Conservation (phyloP, 2,113 vertebrate species). For the Opisthocomus hoazin region DNA sequence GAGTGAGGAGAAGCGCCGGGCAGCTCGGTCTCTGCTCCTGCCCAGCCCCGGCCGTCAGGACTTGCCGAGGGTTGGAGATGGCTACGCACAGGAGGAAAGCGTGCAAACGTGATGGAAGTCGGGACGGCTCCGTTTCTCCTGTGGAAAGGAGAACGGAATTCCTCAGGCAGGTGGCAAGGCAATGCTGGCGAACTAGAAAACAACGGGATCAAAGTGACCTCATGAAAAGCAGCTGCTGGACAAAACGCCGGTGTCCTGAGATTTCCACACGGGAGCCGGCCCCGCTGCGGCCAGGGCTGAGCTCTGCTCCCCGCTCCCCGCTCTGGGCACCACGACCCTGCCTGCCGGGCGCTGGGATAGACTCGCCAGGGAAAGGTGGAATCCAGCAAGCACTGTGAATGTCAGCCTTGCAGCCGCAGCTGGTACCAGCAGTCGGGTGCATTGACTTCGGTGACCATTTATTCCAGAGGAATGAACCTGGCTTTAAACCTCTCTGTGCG, state of each 20-base stretch:
- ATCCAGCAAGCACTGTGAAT: neutral
- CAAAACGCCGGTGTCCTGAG: neutral
- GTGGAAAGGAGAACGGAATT: slow-evolving; percentile 48
- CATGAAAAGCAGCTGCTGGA: neutral
- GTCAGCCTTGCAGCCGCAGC: neutral
- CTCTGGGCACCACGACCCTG: no score
- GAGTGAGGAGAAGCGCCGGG: neutral
- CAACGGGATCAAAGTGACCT: neutral
- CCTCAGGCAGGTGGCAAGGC: slow-evolving; percentile 44
- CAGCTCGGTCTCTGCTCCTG: neutral
- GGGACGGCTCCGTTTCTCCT: slow-evolving; percentile 11
- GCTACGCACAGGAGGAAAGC: neutral
- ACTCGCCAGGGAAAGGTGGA: neutral
- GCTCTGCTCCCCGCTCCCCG: neutral
- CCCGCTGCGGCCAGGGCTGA: neutral
- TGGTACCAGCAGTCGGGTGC: neutral
- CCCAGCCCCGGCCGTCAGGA: neutral
- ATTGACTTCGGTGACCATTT: neutral
- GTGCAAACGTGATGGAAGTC: slow-evolving; percentile 28
- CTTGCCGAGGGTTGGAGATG: neutral
- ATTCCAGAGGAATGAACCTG: neutral
- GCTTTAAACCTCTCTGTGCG: neutral
- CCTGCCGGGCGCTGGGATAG: no score
- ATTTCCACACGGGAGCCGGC: neutral
- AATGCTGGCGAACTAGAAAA: slow-evolving; percentile 35